Percentiles rank a stretch among this genome's conserved stretches.
Evolutionary conservation across 2,113 vertebrate genomes (phyloP).

Genomic region (Pimephales promelas): DNA sequence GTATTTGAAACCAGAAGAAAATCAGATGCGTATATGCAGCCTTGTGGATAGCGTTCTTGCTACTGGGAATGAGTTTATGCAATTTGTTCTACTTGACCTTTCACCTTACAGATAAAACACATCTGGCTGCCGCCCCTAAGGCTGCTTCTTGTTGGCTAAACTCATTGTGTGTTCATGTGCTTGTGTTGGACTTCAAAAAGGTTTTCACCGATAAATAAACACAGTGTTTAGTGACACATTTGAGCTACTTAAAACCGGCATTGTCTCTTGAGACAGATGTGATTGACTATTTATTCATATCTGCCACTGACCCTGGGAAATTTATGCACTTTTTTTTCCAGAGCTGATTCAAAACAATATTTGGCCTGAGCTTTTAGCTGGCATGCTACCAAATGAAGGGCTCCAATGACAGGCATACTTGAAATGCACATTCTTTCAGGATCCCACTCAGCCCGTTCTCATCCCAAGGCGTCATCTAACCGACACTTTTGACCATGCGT

Average conservation of each 20-base stretch:
- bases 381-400: not conserved
- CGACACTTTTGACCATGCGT: too few relatives aligned
- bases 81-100: slow-evolving; percentile 64
- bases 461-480: too few relatives aligned
- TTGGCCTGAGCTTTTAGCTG: not conserved
- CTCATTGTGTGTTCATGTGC: slow-evolving; percentile 35
- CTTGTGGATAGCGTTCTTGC: slow-evolving; percentile 40
- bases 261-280: slow-evolving; percentile 35
- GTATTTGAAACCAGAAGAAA: not conserved
- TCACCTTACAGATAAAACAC: slow-evolving; percentile 58
- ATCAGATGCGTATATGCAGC: slow-evolving; percentile 5
- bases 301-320: not conserved
- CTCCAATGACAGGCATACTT: not conserved
- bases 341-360: slow-evolving; percentile 7
- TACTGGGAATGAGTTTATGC: slow-evolving; percentile 49
- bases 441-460: too few relatives aligned
- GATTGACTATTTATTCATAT: slow-evolving; percentile 16
- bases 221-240: slow-evolving; percentile 16
- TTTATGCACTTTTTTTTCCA: not conserved
- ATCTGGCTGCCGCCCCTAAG: slow-evolving; percentile 41
- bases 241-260: not conserved
- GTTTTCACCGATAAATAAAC: slow-evolving; percentile 53
- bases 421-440: slow-evolving; percentile 4
- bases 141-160: slow-evolving; percentile 52
- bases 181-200: slow-evolving; percentile 55